These are phyloP conservation scores for Cettia cetti DNA, from an alignment of 2,113 vertebrate species.

Conservation along the genomic window DNA sequence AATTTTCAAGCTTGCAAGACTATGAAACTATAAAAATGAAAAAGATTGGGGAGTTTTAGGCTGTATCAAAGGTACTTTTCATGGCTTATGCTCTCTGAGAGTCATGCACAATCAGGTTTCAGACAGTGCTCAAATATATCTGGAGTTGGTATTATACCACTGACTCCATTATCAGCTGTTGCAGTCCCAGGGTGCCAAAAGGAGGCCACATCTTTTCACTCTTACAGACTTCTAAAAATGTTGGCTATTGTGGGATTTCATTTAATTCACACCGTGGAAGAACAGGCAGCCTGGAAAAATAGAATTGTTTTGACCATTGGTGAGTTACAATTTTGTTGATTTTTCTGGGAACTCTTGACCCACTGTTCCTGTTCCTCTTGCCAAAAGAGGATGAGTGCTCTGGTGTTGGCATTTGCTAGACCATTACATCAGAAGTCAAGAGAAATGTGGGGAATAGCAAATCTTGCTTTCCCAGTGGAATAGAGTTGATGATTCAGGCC, in stretches of 20 bases:
- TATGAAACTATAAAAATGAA: constrained; percentile 31
- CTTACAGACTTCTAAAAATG: constrained; percentile 10
- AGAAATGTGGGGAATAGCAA: not conserved
- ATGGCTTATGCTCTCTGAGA: constrained; percentile 22
- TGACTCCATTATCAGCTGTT: constrained; percentile 19
- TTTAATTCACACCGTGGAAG: constrained; percentile 20
- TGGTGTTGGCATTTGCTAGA: not conserved
- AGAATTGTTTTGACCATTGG: not conserved
- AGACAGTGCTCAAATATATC: constrained; percentile 38
- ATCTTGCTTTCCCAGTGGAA: not conserved
- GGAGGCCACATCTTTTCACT: not conserved
- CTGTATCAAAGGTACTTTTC: constrained; percentile 33
- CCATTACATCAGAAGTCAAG: not conserved
- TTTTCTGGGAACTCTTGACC: not conserved
- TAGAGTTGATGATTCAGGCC: not conserved
- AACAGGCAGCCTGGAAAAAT: not conserved
- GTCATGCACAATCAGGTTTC: constrained; percentile 54
- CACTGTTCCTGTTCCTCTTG: not conserved
- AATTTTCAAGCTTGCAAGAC: constrained; percentile 43
- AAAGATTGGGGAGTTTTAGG: constrained; percentile 24
- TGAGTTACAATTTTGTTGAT: not conserved
- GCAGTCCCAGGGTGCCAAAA: not conserved
- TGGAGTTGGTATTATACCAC: not conserved
- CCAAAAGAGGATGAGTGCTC: not conserved
- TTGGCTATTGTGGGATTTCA: constrained; percentile 1